phyloP scores from a whole-genome alignment of 2,113 vertebrate species.

The Phrynosoma blainvillii region DNA sequence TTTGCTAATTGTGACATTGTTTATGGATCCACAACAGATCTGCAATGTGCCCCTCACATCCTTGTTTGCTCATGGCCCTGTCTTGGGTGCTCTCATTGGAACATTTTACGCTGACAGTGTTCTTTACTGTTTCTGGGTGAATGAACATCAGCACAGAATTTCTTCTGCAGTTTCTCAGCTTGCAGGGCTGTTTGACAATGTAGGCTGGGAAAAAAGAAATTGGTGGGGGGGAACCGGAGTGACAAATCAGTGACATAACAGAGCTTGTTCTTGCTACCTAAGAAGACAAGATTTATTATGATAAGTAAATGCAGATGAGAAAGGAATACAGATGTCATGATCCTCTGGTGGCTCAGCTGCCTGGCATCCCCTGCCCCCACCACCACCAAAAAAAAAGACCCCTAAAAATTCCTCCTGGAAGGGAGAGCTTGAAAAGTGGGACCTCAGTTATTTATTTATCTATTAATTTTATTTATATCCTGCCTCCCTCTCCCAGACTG shows the following conservation, averaged over 20 bases:
- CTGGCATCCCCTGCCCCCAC: not conserved
- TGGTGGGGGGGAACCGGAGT: not conserved
- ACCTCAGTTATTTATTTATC: not conserved
- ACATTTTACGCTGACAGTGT: not conserved
- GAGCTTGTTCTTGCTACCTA: too few species aligned
- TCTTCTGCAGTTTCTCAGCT: constrained; percentile 20
- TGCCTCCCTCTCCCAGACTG: too few species aligned
- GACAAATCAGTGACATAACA: not conserved
- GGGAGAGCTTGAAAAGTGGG: not conserved
- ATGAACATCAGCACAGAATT: constrained; percentile 7
- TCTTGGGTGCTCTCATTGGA: not conserved
- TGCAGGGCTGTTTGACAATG: not conserved
- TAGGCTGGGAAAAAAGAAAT: not conserved
- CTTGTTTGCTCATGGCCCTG: constrained; percentile 18
- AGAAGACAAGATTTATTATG: not conserved
- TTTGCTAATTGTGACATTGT: constrained; percentile 31
- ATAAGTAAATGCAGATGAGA: not conserved
- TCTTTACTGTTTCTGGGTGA: constrained; percentile 25
- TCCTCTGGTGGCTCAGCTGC: not conserved
- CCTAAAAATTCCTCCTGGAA: not conserved
- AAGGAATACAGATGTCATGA: not conserved
- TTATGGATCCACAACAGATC: constrained; percentile 30
- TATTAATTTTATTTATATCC: too few species aligned
- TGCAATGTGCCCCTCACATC: constrained; percentile 18
- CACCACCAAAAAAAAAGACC: not conserved